Base-by-base conservation (phyloP, 2,797 vertebrate species). In the Balearica regulorum region DNA sequence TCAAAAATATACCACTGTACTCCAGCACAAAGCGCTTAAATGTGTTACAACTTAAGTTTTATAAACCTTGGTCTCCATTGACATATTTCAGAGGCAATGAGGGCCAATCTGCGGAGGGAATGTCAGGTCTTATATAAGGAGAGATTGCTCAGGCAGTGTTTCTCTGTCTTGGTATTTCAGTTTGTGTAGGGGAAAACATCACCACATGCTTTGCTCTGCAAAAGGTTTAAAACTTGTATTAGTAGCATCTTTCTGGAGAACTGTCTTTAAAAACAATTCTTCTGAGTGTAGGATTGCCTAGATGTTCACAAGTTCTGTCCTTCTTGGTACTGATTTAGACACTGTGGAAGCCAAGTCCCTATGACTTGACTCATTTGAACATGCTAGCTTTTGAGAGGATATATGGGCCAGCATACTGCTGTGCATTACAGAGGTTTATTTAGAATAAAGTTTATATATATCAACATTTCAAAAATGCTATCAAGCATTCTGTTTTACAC, bases 251-350 rank as follows among this genome's bases (percentile, higher is more conserved):
- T 96, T 84, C 44, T 77, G 49, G 60, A 87, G 24, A 90, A 35
- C 48, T 28, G 5, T 55, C 78, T 84, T 95, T 89, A 90, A 94
- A 97, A 93, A 93, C 89, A 85, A 71, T 87, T 91, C 44, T 92
- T 80, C 71, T 71, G 75, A 85, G 61, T 77, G 37, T 68, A 64
- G 81, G 68, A 85, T 83, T 95, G 73, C 60, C 43, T 90, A 17
- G 48, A 49, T 76, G n/a, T 89, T 96, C 68, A 39, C 46, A 71
- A 55, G 37, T 85, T 90, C 64, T 89, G 66, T 87, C 64, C 81
- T 93, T 55, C 26, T 71, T 2, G 2, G 41, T 37, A 73, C 46
- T 60, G 70, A 95, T 92, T 76, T 84, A 92, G 70, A 16, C 60
- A 61, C 28, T 61, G 25, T 87, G 75, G 16, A 76, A 79, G 55